Percentiles rank a stretch among this genome's conserved stretches.
These are phyloP conservation scores for Cephalotes varians DNA, from an alignment of 2,888 invertebrate species.

Conservation along the genomic window DNA sequence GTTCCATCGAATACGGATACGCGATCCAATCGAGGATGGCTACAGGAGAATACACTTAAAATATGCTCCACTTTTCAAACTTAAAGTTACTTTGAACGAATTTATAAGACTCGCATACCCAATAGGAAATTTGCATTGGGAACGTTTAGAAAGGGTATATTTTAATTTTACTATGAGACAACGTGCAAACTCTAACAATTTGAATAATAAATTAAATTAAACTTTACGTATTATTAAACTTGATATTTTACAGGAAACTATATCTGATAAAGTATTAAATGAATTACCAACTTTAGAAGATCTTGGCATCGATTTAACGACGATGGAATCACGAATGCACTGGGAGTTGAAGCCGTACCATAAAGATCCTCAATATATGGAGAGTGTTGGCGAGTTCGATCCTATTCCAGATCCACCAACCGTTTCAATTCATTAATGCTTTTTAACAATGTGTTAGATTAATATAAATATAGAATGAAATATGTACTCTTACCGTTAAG, in stretches of 20 bases:
- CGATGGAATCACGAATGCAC: conserved; percentile 93
- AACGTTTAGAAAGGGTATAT: conserved; percentile 92
- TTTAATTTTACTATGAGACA: conserved; percentile 12
- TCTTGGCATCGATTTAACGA: conserved; percentile 92
- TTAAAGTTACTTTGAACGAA: conserved; percentile 89
- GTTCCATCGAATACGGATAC: conserved; percentile 88
- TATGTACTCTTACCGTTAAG: conserved; percentile 32
- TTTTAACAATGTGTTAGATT: conserved; percentile 36
- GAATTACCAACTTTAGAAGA: conserved; percentile 94
- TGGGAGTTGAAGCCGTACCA: conserved; percentile 93
- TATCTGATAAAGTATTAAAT: conserved; percentile 89
- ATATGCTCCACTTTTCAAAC: conserved; percentile 89
- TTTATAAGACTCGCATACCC: conserved; percentile 89
- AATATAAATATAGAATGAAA: conserved; percentile 37
- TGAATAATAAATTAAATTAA: neutral
- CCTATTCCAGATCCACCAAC: conserved; percentile 89
- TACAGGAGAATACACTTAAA: conserved; percentile 91
- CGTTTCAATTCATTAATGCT: conserved; percentile 69
- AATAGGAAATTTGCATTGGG: conserved; percentile 90
- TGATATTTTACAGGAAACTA: conserved; percentile 89
- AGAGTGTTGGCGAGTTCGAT: conserved; percentile 91
- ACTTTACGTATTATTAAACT: neutral
- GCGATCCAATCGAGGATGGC: conserved; percentile 89
- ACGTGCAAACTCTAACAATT: neutral
- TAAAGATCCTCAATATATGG: conserved; percentile 90